Base-by-base conservation (phyloP, 2,797 vertebrate species). In the Sebastes wilsoni region DNA sequence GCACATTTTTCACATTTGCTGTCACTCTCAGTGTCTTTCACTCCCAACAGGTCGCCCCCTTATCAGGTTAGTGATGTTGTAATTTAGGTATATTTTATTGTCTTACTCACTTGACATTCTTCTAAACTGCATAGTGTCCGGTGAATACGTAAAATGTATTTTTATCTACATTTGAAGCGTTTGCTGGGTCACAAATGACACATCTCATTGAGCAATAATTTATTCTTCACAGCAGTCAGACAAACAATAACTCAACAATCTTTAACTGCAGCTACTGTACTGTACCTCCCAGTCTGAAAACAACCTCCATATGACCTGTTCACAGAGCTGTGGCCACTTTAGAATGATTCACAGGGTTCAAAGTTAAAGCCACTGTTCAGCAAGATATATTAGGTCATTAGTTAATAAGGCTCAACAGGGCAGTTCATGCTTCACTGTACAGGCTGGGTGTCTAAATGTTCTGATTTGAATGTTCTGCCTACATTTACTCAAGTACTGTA, bases 381-480 rank as follows among this genome's bases (percentile, higher is more conserved):
- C 4, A 46, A 49, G 49, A 78, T 67, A 6, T 72, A 77, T 86
- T 36, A 67, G 68, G 67, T 81, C 80, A 88, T 91, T 90, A 87
- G 87, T 88, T 85, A 75, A 86, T 89, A 80, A 60, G 34, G 59
- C 59, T 58, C 22, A 49, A 30, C 9, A 2, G 52, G 46, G 11
- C 22, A 28, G 54, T 18, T 81, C 72, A 79, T 13, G 86, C 66
- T 38, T 30, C 36, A 84, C 58, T 6, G 58, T 46, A 9, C 34
- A 75, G 23, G 8, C 38, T 54, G 49, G 23, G 60, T 66, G 30
- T 66, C 58, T 42, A 65, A 75, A 80, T 64, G 25, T 25, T 25
- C 25, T 25, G 25, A 25, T 25, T 25, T 25, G 25, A 25, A 25
- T 25, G 25, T 25, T 25, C 25, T 25, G 3, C 25, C 25, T 25